These are phyloP conservation scores for Acanthoscelides obtectus DNA, from an alignment of 2,888 invertebrate genomes.

Conservation along the genomic window DNA sequence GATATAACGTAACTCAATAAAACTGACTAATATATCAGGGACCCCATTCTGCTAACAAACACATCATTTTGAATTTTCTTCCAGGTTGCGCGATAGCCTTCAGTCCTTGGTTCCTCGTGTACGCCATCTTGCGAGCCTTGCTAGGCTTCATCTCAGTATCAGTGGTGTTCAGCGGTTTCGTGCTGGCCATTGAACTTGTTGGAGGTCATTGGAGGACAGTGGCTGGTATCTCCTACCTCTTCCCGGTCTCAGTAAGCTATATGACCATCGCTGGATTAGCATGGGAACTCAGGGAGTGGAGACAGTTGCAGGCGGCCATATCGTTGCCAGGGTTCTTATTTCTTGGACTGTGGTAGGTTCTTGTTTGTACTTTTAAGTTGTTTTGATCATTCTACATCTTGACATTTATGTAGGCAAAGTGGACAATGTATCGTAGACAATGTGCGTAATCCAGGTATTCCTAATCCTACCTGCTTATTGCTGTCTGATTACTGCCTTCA, in stretches of 20 bases:
- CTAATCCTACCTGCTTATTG: too few relatives aligned
- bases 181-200: constrained; percentile 72
- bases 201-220: constrained; percentile 77
- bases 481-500: too few relatives aligned
- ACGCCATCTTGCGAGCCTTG: constrained; percentile 62
- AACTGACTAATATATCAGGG: too few relatives aligned
- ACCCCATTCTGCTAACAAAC: too few relatives aligned
- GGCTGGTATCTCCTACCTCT: constrained; percentile 74
- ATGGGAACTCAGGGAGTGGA: constrained; percentile 66
- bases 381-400: too few relatives aligned
- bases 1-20: too few relatives aligned
- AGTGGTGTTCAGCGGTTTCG: constrained; percentile 76
- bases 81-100: constrained; percentile 58
- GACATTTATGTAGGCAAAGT: too few relatives aligned
- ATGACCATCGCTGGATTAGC: constrained; percentile 69
- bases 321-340: constrained; percentile 69
- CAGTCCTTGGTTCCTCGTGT: constrained; percentile 65
- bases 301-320: constrained; percentile 65
- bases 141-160: constrained; percentile 77
- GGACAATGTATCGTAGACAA: too few relatives aligned
- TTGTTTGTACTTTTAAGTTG: too few relatives aligned
- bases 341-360: constrained; percentile 60
- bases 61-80: too few relatives aligned
- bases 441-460: too few relatives aligned
- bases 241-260: constrained; percentile 73